These are phyloP conservation scores for Pecten maximus DNA, from an alignment of 2,888 invertebrate species.

Conservation along the genomic window DNA sequence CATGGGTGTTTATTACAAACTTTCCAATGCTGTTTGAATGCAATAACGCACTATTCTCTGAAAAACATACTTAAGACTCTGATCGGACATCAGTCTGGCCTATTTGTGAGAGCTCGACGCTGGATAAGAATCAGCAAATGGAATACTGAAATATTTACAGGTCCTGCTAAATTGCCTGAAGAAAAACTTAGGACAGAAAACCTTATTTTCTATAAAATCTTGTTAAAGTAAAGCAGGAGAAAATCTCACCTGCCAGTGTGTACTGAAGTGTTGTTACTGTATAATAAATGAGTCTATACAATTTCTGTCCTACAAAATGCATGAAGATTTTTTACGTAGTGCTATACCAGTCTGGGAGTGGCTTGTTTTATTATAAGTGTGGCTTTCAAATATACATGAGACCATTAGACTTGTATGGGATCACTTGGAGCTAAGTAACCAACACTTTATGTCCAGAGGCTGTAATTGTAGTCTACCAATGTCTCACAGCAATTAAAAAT, in stretches of 20 bases:
- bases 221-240: neutral
- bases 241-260: neutral
- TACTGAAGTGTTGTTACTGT: neutral
- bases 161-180: neutral
- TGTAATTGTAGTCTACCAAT: neutral
- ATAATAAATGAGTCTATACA: neutral
- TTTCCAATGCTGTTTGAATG: neutral
- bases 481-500: neutral
- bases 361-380: slow-evolving; percentile 21
- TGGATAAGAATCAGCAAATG: neutral
- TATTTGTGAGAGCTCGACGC: neutral
- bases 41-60: neutral
- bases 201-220: slow-evolving; percentile 1
- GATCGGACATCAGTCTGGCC: neutral
- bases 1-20: neutral
- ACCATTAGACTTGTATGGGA: neutral
- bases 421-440: neutral
- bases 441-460: neutral
- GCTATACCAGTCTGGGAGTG: neutral
- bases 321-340: slow-evolving; percentile 20
- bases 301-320: slow-evolving; percentile 19
- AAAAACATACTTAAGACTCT: neutral
- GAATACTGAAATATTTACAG: neutral
- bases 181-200: neutral
- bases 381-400: neutral